Base-by-base conservation (phyloP, 92 coral and sea anemone genomes). In the Pocillopora meandrina region DNA sequence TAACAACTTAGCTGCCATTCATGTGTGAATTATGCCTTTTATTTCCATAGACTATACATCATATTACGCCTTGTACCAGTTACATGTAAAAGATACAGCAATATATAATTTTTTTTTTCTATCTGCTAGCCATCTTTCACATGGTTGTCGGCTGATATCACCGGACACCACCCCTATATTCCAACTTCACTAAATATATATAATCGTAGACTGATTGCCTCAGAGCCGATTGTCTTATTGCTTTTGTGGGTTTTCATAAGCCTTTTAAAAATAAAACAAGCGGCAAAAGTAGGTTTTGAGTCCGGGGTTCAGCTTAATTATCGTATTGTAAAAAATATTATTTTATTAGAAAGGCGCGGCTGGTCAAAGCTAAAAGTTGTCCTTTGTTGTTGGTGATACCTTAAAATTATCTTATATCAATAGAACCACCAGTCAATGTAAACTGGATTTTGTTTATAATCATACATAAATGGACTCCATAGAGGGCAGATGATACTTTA, bases 261-360 rank as follows among this genome's bases (percentile, higher is more conserved):
- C 49, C 56, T 60, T 75, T 59, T 26, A 59, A 33, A 61, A 36
- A 33, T 10, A 15, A 15, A 19, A 14, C 1, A 42, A 60, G 5
- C 4, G 15, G 6, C 18, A 33, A 8, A 33, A 35, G 9, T 57
- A 18, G 21, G 23, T 19, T 12, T 59, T 6, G 1, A 17, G 56
- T 52, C 34, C 52, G 52, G 8, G 52, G 4, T 42, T 42, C 8
- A 42, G 52, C 52, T 3, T 0, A 26, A 26, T 26, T 26, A 42
- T 42, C 52, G 52, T 3, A 3, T 7, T 42, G 52, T 42, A 42
- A 42, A 1, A 42, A 42, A 3, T 42, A 42, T 42, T 7, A 42
- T 42, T 42, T 42, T 42, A 42, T 15, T 69, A 26, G 68, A 81
- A 80, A 80, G 75, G 65, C 75, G 75, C 75, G 75, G 15, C 55